These are phyloP conservation scores for Leptinotarsa undecemlineata DNA, from an alignment of 1,140 invertebrate genomes.

Conservation along the genomic window DNA sequence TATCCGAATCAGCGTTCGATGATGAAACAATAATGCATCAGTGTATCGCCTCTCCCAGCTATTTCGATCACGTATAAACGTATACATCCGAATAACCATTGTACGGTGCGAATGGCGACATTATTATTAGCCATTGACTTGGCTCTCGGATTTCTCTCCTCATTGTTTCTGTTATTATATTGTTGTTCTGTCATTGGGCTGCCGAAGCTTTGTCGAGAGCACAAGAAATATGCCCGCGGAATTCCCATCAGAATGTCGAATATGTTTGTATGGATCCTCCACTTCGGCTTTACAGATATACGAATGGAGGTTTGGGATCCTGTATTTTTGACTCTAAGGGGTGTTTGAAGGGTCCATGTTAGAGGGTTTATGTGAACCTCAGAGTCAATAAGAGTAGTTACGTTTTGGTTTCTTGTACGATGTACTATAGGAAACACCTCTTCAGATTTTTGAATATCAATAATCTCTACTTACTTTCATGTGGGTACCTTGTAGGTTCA, in stretches of 20 bases:
- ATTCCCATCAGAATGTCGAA: constrained; percentile 7
- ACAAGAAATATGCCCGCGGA: constrained; percentile 21
- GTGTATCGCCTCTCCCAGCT: background rate
- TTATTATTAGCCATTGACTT: constrained; percentile 39
- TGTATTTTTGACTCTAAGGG: background rate
- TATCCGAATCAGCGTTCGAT: background rate
- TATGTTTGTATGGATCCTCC: constrained; percentile 19
- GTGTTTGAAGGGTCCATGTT: too few species aligned
- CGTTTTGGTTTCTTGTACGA: too few species aligned
- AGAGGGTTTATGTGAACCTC: too few species aligned
- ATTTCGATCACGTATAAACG: constrained; percentile 25
- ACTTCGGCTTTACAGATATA: constrained; percentile 12
- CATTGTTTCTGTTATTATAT: constrained; percentile 39
- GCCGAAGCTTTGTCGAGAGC: constrained; percentile 13
- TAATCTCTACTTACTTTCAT: too few species aligned
- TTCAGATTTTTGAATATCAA: too few species aligned
- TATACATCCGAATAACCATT: constrained; percentile 31
- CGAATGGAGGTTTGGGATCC: background rate
- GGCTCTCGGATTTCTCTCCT: constrained; percentile 29
- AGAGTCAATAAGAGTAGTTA: too few species aligned
- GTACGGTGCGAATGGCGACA: constrained; percentile 30
- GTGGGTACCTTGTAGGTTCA: too few species aligned
- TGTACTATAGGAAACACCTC: too few species aligned
- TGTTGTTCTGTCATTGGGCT: constrained; percentile 35
- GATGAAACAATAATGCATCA: constrained; percentile 17